Percentiles rank a stretch among this genome's conserved stretches.
phyloP scores from a whole-genome alignment of 2,888 invertebrate species.

The Caenorhabditis macrosperma region DNA sequence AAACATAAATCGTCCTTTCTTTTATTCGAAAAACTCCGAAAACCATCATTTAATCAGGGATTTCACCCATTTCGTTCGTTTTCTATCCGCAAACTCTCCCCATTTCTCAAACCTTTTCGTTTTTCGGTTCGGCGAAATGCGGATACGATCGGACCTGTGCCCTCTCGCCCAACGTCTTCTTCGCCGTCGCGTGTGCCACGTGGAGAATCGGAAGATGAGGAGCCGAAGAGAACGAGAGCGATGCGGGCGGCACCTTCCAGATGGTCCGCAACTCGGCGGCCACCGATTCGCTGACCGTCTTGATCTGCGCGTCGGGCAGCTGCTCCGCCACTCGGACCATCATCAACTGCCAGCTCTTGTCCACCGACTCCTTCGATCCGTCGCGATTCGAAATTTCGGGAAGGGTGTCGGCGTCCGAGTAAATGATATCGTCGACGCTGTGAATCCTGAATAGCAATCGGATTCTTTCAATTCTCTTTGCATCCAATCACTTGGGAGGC shows the following conservation, averaged over 20 bases:
- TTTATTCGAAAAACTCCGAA: no score
- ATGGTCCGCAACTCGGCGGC: constrained; percentile 27
- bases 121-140: constrained; percentile 32
- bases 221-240: constrained; percentile 25
- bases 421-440: constrained; percentile 28
- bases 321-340: constrained; percentile 27
- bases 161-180: constrained; percentile 24
- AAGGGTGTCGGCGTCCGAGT: constrained; percentile 39
- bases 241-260: constrained; percentile 39
- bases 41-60: no score
- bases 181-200: constrained; percentile 28
- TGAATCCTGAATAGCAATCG: background rate
- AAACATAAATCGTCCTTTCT: no score
- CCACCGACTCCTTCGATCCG: constrained; percentile 25
- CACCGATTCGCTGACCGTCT: constrained; percentile 12
- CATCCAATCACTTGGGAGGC: background rate
- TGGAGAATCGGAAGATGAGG: constrained; percentile 37
- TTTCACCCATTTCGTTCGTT: no score
- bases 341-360: constrained; percentile 15
- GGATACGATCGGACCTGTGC: constrained; percentile 13
- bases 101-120: constrained; percentile 23
- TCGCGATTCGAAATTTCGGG: constrained; percentile 45
- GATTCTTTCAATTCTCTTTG: background rate
- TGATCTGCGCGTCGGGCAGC: constrained; percentile 4
- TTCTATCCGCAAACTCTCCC: background rate